A percentile compares a stretch with the other conserved stretches of the same genome.
phyloP scores from a whole-genome alignment of 2,888 invertebrate species.

The Xestobium rufovillosum region DNA sequence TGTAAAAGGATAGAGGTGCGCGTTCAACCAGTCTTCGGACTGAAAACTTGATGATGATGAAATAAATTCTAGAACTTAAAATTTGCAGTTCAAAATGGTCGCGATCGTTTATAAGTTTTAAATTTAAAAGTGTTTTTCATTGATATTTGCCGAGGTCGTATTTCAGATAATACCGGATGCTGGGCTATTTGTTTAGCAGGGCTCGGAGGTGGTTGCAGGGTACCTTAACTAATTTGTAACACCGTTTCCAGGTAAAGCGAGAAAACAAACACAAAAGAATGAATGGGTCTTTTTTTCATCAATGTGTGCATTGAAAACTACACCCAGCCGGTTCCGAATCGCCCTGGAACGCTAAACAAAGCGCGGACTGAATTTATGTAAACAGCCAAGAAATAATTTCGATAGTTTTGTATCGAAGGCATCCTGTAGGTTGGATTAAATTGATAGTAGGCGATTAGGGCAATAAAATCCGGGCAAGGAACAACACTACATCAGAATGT shows the following conservation, averaged over 20 bases:
- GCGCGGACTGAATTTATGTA: background rate
- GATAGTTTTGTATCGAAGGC: slow-evolving; percentile 7
- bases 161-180: slow-evolving; percentile 32
- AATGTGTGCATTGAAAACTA: slow-evolving; percentile 14
- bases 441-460: slow-evolving; percentile 29
- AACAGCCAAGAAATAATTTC: slow-evolving; percentile 5
- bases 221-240: slow-evolving; percentile 40
- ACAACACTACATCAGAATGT: slow-evolving; percentile 30
- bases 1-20: no score
- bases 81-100: no score
- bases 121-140: no score
- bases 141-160: background rate
- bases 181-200: slow-evolving; percentile 38
- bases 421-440: slow-evolving; percentile 21
- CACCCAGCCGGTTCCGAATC: slow-evolving; percentile 6
- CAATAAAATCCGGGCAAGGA: slow-evolving; percentile 5
- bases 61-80: no score
- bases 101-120: no score
- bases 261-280: slow-evolving; percentile 31
- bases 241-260: slow-evolving; percentile 35
- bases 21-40: no score
- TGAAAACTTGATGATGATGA: no score
- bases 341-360: slow-evolving; percentile 1
- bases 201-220: slow-evolving; percentile 9
- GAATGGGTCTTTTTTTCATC: slow-evolving; percentile 32